Base-by-base conservation (phyloP, 2,113 vertebrate species). In the Notothenia coriiceps region DNA sequence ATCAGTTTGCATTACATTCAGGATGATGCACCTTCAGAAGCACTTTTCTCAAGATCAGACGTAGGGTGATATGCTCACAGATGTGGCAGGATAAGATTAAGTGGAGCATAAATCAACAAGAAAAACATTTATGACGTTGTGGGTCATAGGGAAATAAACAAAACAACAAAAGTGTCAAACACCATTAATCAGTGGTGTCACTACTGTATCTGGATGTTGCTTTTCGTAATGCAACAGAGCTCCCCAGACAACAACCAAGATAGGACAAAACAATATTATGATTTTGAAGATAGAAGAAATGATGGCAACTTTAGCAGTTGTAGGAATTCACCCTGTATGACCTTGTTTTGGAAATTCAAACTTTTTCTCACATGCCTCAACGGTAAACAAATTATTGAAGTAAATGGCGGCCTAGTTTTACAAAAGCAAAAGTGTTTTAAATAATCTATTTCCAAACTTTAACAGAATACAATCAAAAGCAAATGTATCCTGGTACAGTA, bases 141-240 rank as follows among this genome's bases (percentile, higher is more conserved):
- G 5, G 15, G n/a, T 49, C 12, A 33, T 4, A 47, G 3, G 44
- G 6, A 70, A 64, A 44, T 20, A 51, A 75, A 62, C 11, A 76
- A 70, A 74, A 44, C 35, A 18, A 63, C 13, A 13, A 35, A 71
- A 46, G 47, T 20, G n/a, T 35, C 54, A 52, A 67, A 60, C 15
- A 49, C 43, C 11, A 50, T 25, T 0, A 15, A 52, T 74, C 15
- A 10, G 10, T 12, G 44, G 57, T 35, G 17, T 40, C 20, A 68
- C 13, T 11, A 14, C 20, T 40, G 50, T 15, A 55, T 9, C 14
- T 54, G 4, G 51, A 25, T 47, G 25, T 18, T 74, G 9, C 13
- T n/a, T 75, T 67, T 44, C 15, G 10, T 13, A 62, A 1, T 20
- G 10, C 43, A 18, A 12, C 20, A 62, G 55, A 8, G 61, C 4